phyloP scores from a whole-genome alignment of 2,113 vertebrate genomes.

The Ceyx margarethae region DNA sequence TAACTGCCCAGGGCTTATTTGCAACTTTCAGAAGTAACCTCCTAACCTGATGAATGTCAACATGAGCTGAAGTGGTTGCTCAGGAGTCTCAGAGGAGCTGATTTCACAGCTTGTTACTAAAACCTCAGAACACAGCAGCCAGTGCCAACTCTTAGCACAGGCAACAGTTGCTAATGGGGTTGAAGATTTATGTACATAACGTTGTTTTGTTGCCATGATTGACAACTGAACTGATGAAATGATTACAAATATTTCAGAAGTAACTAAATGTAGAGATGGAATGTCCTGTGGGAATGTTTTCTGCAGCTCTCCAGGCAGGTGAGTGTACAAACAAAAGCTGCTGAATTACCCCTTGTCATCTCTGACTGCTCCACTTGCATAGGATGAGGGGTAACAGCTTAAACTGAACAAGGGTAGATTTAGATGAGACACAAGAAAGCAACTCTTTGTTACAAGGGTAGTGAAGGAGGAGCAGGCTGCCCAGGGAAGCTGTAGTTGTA shows the following conservation, averaged over 20 bases:
- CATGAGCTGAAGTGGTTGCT: background rate
- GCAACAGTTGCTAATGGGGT: background rate
- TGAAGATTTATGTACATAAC: background rate
- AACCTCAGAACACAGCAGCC: background rate
- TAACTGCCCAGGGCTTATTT: background rate
- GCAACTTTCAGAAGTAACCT: background rate
- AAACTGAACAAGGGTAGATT: background rate
- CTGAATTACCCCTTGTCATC: background rate
- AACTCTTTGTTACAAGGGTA: background rate
- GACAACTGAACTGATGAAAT: background rate
- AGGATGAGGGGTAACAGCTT: background rate
- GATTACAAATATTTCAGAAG: background rate
- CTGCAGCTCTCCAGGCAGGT: background rate
- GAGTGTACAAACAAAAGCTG: accelerated
- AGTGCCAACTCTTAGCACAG: background rate
- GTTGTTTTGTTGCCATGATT: background rate
- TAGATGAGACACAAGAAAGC: too few species aligned
- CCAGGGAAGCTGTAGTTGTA: background rate
- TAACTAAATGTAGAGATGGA: background rate
- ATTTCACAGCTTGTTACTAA: background rate
- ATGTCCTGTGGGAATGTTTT: background rate
- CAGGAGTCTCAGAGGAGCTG: background rate
- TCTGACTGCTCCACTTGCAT: background rate
- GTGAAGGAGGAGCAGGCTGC: background rate
- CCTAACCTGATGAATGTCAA: background rate